Evolutionary conservation across 1,140 invertebrate species (phyloP).

Genomic region (Drosophila guanche): DNA sequence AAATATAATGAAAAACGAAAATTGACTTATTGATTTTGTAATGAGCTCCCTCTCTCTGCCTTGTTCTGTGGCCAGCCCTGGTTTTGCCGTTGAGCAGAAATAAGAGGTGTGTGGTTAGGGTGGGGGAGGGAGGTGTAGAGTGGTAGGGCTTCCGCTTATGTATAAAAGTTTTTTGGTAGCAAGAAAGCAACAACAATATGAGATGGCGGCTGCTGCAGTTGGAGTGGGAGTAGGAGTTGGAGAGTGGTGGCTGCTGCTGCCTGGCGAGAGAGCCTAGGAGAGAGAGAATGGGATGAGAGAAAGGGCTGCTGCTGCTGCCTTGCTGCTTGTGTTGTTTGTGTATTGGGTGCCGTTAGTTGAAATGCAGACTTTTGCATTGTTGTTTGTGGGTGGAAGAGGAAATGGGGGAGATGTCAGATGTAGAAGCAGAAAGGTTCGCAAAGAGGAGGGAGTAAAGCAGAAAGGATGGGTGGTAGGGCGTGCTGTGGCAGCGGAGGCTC

Average conservation of each 20-base stretch:
- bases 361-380: constrained; percentile 81
- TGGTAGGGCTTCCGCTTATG: constrained; percentile 54
- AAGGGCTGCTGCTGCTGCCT: constrained; percentile 18
- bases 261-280: constrained; percentile 1
- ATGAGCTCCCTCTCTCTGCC: constrained; percentile 21
- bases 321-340: constrained; percentile 55
- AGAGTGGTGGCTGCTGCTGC: constrained; percentile 5
- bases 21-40: constrained; percentile 69
- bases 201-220: constrained; percentile 55
- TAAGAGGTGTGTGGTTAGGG: not conserved
- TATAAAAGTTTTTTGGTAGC: constrained; percentile 74
- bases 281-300: not conserved
- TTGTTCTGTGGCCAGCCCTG: not conserved
- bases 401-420: not conserved
- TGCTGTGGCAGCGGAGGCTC: constrained; percentile 38
- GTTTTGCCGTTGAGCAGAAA: constrained; percentile 6
- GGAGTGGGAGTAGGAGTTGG: constrained; percentile 2
- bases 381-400: constrained; percentile 52
- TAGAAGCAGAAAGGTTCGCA: too few relatives aligned
- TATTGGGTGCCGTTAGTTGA: constrained; percentile 78
- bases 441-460: too few relatives aligned
- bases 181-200: constrained; percentile 54
- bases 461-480: constrained; percentile 26
- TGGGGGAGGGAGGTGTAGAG: not conserved
- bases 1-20: constrained; percentile 29